Evolutionary conservation across 2,797 vertebrate species (phyloP), one percentile per base, ranked within the genome.

Genomic region (Clarias laeviceps): DNA sequence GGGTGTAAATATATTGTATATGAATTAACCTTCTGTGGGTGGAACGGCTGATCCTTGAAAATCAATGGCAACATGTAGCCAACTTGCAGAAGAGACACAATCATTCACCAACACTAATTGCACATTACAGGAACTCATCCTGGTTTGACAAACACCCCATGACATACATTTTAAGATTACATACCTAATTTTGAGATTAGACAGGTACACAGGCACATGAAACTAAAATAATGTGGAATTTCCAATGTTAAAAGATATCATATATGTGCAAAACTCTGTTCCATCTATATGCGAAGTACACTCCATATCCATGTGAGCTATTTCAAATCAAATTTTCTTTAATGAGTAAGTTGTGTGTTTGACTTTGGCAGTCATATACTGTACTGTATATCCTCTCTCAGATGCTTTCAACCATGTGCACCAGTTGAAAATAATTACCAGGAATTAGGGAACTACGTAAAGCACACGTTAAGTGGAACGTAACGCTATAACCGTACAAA

Each of bases 341-440:
- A 80, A 80, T 64, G 59, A 45, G 59, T 7, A 27, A 80, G 77
- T 40, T 1, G 22, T 45, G 32, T 14, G 56, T 78, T 22, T 24
- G n/a, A 78, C 14, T 78, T 78, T 22, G n/a, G 56, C 29, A 2
- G 54, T 34, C 29, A 56, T 20, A 29, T 66, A 32, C 50, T 69
- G 18, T 66, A 32, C 50, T 69, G 18, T 14, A 80, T 22, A 68
- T 68, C 57, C 62, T 27, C 73, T 8, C 77, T 22, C 37, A 29
- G 37, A 87, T 82, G 84, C 72, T 85, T 89, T 79, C 57, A 29
- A 54, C 6, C 69, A 54, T 70, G 92, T 91, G 84, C 87, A 91
- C 90, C 89, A 88, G 80, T 65, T 73, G 85, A 88, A 86, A 93
- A 90, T 91, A 93, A 94, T 92, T 83, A 92, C 89, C 84, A 85